A percentile compares a stretch with the other conserved stretches of the same genome.
These are phyloP conservation scores for Clepsis dumicolana DNA, from an alignment of 2,888 invertebrate genomes.

Conservation along the genomic window DNA sequence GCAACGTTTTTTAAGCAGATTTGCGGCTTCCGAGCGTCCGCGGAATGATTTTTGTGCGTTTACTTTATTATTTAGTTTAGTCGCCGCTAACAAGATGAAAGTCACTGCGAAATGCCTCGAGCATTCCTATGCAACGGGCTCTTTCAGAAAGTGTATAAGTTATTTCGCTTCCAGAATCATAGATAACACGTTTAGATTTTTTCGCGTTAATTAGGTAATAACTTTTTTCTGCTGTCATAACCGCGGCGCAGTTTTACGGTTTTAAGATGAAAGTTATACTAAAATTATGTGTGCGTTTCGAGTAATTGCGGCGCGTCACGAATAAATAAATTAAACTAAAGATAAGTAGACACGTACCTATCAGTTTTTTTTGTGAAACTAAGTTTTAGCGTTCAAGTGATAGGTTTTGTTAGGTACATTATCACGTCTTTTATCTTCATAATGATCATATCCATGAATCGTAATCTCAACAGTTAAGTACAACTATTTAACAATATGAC, in stretches of 20 bases:
- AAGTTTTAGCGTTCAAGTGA: neutral
- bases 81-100: slow-evolving; percentile 80
- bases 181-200: slow-evolving; percentile 48
- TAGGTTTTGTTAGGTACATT: no score
- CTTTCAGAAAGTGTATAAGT: slow-evolving; percentile 59
- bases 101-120: slow-evolving; percentile 70
- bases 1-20: slow-evolving; percentile 67
- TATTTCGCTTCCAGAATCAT: slow-evolving; percentile 44
- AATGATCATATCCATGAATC: no score
- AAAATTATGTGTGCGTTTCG: slow-evolving; percentile 10
- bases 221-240: slow-evolving; percentile 37
- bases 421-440: no score
- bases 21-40: slow-evolving; percentile 60
- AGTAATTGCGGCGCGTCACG: neutral
- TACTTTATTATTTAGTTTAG: slow-evolving; percentile 66
- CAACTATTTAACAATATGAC: no score
- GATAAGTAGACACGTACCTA: neutral
- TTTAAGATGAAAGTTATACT: slow-evolving; percentile 36
- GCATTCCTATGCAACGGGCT: slow-evolving; percentile 62
- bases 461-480: no score
- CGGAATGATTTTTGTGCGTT: slow-evolving; percentile 73
- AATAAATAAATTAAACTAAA: neutral
- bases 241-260: slow-evolving; percentile 10
- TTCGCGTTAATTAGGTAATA: slow-evolving; percentile 50
- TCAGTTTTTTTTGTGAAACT: neutral